A percentile compares a stretch with the other conserved stretches of the same genome.
Evolutionary conservation across 2,797 vertebrate genomes (phyloP).

Genomic region (Emys orbicularis): DNA sequence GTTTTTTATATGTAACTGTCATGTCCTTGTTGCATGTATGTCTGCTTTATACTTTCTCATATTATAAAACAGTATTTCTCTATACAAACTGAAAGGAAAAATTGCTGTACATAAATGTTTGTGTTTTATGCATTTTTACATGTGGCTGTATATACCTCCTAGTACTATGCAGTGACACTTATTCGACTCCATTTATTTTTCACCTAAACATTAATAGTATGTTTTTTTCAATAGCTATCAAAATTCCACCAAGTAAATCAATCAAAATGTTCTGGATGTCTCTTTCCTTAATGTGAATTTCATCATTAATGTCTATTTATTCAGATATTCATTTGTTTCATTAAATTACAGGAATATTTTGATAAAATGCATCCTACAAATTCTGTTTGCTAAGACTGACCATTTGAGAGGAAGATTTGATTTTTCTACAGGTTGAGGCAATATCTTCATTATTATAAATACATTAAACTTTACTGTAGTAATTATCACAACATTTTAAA

Average conservation of each 20-base stretch:
- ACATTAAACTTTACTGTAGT: too few relatives aligned
- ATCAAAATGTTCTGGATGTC: slow-evolving; percentile 79
- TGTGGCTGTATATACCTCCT: slow-evolving; percentile 80
- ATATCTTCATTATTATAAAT: background rate
- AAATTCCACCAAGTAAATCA: slow-evolving; percentile 78
- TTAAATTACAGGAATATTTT: slow-evolving; percentile 70
- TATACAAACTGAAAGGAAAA: slow-evolving; percentile 71
- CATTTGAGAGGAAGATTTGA: slow-evolving; percentile 51
- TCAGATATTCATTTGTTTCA: slow-evolving; percentile 62
- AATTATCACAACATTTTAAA: background rate
- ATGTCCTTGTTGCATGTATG: slow-evolving; percentile 78
- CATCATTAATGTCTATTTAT: slow-evolving; percentile 78
- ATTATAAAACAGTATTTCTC: slow-evolving; percentile 81
- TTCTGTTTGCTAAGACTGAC: slow-evolving; percentile 57
- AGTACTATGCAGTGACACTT: slow-evolving; percentile 77
- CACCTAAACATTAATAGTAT: slow-evolving; percentile 80
- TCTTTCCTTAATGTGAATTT: slow-evolving; percentile 78
- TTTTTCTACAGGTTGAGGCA: slow-evolving; percentile 57
- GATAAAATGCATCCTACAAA: slow-evolving; percentile 63
- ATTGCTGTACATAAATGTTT: slow-evolving; percentile 77
- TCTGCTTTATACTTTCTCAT: slow-evolving; percentile 79
- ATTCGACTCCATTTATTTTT: slow-evolving; percentile 78
- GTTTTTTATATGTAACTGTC: slow-evolving; percentile 75
- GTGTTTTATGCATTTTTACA: slow-evolving; percentile 75
- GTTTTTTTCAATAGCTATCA: slow-evolving; percentile 79